Conservation (phyloP, 2,797 vertebrate genomes). For the Eidolon dupreanum region DNA sequence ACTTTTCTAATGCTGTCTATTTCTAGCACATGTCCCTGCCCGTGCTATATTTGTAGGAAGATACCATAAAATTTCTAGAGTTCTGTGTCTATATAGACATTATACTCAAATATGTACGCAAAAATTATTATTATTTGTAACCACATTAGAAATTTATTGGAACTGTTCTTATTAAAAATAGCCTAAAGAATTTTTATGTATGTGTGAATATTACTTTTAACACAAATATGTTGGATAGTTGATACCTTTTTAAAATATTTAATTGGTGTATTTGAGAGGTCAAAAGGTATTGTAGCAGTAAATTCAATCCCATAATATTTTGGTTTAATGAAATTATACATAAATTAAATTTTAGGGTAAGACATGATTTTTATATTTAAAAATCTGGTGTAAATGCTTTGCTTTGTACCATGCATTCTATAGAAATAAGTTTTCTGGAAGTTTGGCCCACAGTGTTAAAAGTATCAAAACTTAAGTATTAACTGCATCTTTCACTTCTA, state of each 20-base stretch:
- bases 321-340: conserved; percentile 44
- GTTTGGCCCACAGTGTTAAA: conserved; percentile 28
- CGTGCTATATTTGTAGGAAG: background rate
- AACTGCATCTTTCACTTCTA: conserved; percentile 8
- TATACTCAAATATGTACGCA: background rate
- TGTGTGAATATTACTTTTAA: conserved; percentile 23
- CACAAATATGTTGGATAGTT: background rate
- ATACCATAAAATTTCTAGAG: background rate
- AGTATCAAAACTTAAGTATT: conserved; percentile 21
- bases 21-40: background rate
- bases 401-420: background rate
- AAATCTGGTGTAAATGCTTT: conserved; percentile 27
- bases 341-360: conserved; percentile 37
- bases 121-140: background rate
- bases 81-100: background rate
- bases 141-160: background rate
- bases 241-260: background rate
- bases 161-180: conserved; percentile 2
- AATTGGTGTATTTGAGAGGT: conserved; percentile 15
- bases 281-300: conserved; percentile 21
- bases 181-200: background rate
- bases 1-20: background rate
- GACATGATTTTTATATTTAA: background rate
- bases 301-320: conserved; percentile 31
- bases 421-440: conserved; percentile 45